Base-by-base conservation (phyloP, 2,797 vertebrate species). In the Gallinago solitaria region DNA sequence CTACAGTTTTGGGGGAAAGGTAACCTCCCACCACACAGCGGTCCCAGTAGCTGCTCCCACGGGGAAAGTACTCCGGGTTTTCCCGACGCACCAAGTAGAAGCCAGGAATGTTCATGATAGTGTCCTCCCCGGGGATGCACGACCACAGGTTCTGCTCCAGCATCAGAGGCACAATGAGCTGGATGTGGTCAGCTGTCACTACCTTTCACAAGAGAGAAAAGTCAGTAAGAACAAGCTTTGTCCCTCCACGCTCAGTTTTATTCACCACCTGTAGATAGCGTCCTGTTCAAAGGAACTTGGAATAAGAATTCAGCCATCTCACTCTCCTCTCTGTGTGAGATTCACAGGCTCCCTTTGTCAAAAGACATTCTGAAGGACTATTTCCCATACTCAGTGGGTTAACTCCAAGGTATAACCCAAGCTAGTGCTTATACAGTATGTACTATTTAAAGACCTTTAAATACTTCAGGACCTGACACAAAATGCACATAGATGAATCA, bases 31-130 rank as follows among this genome's bases (percentile, higher is more conserved):
- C 99, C 81, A 99, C 98, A 96, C 99, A 99, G 95, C 99, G 99
- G 97, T 99, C 99, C 99, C 99, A 99, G 98, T 99, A 99, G 98
- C 99, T 99, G 98, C 98, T 99, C 35, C 99, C 99, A 2, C 99
- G 98, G 43, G 99, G 99, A 93, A 99, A 99, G 92, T 99, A 99
- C 93, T 99, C 99, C 30, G 99, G 96, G 96, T 99, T 99, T 97
- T 99, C 99, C 63, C 99, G 98, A 85, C 99, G 99, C 53, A 99
- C 97, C 39, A 99, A 97, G 98, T 98, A 99, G 98, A 99, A 99
- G 61, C 99, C 99, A 13, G 99, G 99, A 83, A 99, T 95, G 25
- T 99, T 99, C 98, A 99, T 99, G 97, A 99, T 99, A 54, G 99
- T 99, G 96, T 99, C 99, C 97, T 99, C 99, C 1, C 99, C 99